Base-by-base conservation (phyloP, 2,113 vertebrate species). In the cattle (Bos taurus) region DNA sequence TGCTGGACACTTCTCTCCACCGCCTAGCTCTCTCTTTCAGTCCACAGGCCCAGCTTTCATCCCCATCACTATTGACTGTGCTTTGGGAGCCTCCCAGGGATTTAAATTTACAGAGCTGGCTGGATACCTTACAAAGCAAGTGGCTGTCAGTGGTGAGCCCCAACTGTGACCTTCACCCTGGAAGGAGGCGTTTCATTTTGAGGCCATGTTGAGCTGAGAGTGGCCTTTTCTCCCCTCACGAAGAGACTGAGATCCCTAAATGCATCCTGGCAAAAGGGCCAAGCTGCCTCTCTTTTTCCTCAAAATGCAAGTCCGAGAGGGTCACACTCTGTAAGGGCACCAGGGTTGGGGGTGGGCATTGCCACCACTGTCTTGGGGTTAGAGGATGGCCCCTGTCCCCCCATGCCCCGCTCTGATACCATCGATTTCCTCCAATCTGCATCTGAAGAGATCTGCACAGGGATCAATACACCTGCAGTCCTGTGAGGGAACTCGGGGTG, bases 151-250 rank as follows among this genome's bases (percentile, higher is more conserved):
- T 30, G 21, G 52, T n/a, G 11, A 26, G 33, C 15, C 28, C 67
- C 48, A 15, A n/a, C 43, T 26, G 46, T 1, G 10, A 46, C 78
- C 57, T 28, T 17, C 4, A 1, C 43, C n/a, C 71, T 77, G 0
- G 26, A 7, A 52, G 85, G 74, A 96, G 40, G 48, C 28, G 0
- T 40, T 36, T 60, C 13, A 0, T 3, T 36, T 7, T 36, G 40
- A 43, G 78, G 43, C 43, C 2, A 4, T 23, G 13, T 23, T 36
- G 21, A 67, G 48, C 88, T 48, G 54, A 33, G 60, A 88, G 5
- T 0, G 12, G 62, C 43, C 82, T 25, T 57, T n/a, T 8, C 87
- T 48, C 43, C 50, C 50, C 4, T 0, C 0, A 0, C 0, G 3
- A 52, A 36, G 59, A 36, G 17, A 2, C 9, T 0, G 28, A 25